These are phyloP conservation scores for Natator depressus DNA, from an alignment of 2,113 vertebrate species.

Conservation along the genomic window DNA sequence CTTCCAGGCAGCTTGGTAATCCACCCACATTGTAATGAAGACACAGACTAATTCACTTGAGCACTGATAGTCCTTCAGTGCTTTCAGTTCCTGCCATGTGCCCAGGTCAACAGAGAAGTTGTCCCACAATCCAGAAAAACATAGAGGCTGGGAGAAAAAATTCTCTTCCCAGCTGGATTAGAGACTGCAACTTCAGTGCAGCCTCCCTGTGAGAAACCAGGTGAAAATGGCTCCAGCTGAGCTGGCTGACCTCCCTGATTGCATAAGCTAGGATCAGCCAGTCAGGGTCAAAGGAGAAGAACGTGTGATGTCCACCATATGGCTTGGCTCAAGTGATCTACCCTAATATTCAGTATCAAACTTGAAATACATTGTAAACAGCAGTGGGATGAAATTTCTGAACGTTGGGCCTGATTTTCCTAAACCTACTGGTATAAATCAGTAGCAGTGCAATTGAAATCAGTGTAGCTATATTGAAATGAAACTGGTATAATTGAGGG, in stretches of 20 bases:
- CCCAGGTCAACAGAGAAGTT: too few species aligned
- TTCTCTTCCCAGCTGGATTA: not conserved
- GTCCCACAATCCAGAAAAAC: not conserved
- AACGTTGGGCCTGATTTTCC: not conserved
- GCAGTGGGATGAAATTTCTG: not conserved
- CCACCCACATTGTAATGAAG: too few species aligned
- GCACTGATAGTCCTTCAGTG: not conserved
- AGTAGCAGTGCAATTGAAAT: not conserved
- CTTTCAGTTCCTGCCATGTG: not conserved
- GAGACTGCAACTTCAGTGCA: not conserved
- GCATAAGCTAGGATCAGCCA: not conserved
- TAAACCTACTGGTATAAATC: not conserved
- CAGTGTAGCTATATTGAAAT: not conserved
- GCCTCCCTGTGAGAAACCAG: not conserved
- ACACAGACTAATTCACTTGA: too few species aligned
- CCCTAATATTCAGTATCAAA: rapidly evolving
- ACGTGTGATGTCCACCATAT: not conserved
- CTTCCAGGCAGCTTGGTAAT: not conserved
- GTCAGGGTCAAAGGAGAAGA: not conserved
- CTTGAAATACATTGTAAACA: not conserved
- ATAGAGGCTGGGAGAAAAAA: not conserved
- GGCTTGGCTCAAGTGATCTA: not conserved
- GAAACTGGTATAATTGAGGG: not conserved
- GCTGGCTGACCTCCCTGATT: not conserved
- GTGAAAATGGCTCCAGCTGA: not conserved